Evolutionary conservation across 1,140 invertebrate species (phyloP).

Genomic region (Polypedilum vanderplanki): DNA sequence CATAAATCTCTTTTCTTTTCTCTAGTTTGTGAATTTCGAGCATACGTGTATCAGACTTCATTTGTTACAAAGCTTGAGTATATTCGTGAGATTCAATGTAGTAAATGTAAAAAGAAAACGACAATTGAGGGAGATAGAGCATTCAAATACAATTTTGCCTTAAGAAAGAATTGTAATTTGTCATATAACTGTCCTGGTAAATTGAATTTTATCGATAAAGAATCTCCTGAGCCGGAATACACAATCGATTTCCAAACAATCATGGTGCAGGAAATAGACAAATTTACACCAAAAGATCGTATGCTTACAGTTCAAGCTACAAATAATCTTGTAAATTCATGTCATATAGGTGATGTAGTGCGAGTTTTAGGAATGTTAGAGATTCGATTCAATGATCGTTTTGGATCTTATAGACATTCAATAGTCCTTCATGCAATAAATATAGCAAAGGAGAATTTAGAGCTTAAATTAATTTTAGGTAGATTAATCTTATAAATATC

Average conservation of each 20-base stretch:
- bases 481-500: no score
- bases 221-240: not conserved
- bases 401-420: slow-evolving; percentile 42
- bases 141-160: not conserved
- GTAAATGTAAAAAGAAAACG: not conserved
- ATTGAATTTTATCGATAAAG: not conserved
- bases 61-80: not conserved
- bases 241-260: not conserved
- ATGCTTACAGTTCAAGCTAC: slow-evolving; percentile 71
- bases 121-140: not conserved
- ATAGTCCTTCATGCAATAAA: slow-evolving; percentile 67
- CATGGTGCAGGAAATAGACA: not conserved
- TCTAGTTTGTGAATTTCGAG: not conserved
- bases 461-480: no score
- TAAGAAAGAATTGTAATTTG: not conserved
- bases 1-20: no score
- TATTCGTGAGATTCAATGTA: not conserved
- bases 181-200: not conserved
- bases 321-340: slow-evolving; percentile 79
- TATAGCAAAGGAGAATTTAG: slow-evolving; percentile 51
- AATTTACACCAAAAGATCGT: not conserved
- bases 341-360: slow-evolving; percentile 84
- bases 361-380: slow-evolving; percentile 54
- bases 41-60: not conserved
- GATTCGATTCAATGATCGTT: not conserved